Conservation (phyloP, 1,140 invertebrate species). For the Achroia grisella region DNA sequence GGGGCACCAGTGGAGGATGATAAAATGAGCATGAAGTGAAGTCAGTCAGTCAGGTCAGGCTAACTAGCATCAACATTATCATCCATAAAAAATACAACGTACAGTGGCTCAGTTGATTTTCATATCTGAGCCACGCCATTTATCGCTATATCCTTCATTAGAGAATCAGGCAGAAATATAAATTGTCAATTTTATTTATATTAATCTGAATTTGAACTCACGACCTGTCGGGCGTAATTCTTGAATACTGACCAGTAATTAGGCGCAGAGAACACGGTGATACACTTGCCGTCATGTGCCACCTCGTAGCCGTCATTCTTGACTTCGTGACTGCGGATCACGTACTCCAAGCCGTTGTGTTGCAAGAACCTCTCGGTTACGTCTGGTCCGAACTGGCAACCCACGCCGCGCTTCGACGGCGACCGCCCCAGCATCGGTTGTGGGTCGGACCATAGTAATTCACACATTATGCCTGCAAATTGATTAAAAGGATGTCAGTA, state of each 20-base stretch:
- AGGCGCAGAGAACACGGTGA: conserved; percentile 97
- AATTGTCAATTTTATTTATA: too few relatives aligned
- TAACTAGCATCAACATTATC: too few relatives aligned
- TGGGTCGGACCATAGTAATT: conserved; percentile 98
- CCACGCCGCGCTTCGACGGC: conserved; percentile 97
- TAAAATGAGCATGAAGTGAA: too few relatives aligned
- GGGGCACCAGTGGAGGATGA: too few relatives aligned
- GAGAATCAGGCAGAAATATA: too few relatives aligned
- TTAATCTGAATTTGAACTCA: too few relatives aligned
- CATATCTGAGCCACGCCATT: too few relatives aligned
- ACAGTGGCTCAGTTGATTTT: too few relatives aligned
- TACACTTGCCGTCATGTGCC: conserved; percentile 94
- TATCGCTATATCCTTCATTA: too few relatives aligned
- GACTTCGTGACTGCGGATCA: conserved; percentile 98
- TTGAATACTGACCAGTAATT: conserved; percentile 93
- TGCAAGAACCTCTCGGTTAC: conserved; percentile 92
- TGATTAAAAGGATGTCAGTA: too few relatives aligned
- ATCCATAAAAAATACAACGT: too few relatives aligned
- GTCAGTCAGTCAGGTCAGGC: too few relatives aligned
- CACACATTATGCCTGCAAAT: conserved; percentile 89
- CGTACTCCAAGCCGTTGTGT: conserved; percentile 92
- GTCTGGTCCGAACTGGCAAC: conserved; percentile 99
- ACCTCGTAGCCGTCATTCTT: conserved; percentile 97
- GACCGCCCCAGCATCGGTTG: conserved; percentile 89
- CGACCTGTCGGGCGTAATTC: background rate